Conservation (phyloP, 2,113 vertebrate species). For the Oryzias celebensis region DNA sequence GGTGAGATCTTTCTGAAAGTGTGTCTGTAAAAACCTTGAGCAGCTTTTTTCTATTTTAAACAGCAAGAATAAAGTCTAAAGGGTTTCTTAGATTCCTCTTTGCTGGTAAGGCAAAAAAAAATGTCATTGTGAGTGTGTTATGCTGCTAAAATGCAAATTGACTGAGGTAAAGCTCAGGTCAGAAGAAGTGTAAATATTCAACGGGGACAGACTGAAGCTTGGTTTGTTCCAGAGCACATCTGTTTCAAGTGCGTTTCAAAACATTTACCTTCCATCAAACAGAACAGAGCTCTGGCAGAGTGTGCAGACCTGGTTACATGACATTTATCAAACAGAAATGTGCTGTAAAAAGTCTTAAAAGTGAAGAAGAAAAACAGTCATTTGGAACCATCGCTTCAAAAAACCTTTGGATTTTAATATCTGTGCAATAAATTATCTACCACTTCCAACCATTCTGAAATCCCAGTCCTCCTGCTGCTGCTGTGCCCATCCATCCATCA, state of each 20-base stretch:
- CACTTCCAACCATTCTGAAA: conserved; percentile 55
- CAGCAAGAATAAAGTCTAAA: conserved; percentile 27
- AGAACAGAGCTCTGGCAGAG: conserved; percentile 9
- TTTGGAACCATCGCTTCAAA: conserved; percentile 36
- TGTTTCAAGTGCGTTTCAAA: conserved; percentile 26
- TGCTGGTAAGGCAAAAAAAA: conserved; percentile 24
- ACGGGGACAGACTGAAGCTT: conserved; percentile 28
- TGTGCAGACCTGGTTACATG: conserved; percentile 15
- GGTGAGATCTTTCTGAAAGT: conserved; percentile 26
- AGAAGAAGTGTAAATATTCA: conserved; percentile 47
- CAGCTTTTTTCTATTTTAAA: conserved; percentile 4
- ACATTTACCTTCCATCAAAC: conserved; percentile 39
- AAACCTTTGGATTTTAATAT: conserved; percentile 61
- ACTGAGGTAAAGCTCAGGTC: conserved; percentile 41
- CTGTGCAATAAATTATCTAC: conserved; percentile 56
- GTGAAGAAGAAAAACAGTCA: conserved; percentile 1
- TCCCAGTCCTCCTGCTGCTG: conserved; percentile 37
- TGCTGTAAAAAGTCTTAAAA: conserved; percentile 37
- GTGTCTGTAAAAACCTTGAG: conserved; percentile 33
- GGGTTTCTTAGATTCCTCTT: conserved; percentile 39
- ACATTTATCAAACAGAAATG: conserved; percentile 42
- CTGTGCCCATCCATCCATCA: conserved; percentile 62
- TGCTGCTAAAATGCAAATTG: conserved; percentile 39
- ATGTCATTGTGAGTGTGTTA: conserved; percentile 41
- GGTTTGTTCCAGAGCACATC: conserved; percentile 21